phyloP scores from a whole-genome alignment of 30 jellyfish, hydroid and myxozoan species.

The Aurelia sp. region DNA sequence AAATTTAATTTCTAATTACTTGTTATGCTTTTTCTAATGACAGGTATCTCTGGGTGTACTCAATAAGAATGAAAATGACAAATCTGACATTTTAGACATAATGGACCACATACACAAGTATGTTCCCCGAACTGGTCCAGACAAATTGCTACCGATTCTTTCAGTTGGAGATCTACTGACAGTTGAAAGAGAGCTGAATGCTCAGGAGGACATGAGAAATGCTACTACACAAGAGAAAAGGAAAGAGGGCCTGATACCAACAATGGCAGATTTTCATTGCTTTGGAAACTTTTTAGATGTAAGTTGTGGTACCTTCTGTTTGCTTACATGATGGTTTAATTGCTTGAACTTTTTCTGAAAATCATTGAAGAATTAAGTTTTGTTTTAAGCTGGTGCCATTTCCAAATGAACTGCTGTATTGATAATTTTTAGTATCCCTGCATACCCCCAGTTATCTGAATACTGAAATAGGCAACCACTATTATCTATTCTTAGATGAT shows the following conservation, averaged over 20 bases:
- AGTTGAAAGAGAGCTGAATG: conserved; percentile 1
- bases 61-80: conserved; percentile 1
- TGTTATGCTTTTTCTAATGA: no score
- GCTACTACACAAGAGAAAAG: background rate
- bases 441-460: no score
- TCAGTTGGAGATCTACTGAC: conserved; percentile 11
- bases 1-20: no score
- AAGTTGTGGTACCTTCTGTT: background rate
- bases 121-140: background rate
- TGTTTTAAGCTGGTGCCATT: no score
- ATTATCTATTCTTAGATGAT: background rate
- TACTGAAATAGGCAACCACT: no score
- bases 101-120: background rate
- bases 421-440: no score
- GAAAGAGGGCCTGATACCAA: conserved; percentile 4
- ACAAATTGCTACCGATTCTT: background rate
- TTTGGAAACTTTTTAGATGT: conserved; percentile 2
- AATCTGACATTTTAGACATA: background rate
- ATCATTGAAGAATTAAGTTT: no score
- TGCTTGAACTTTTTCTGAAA: no score
- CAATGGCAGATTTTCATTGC: background rate
- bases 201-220: background rate
- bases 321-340: no score
- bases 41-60: conserved; percentile 9
- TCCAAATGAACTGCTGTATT: no score